phyloP scores from a whole-genome alignment of 2,113 vertebrate species.

The Amphiprion ocellaris region DNA sequence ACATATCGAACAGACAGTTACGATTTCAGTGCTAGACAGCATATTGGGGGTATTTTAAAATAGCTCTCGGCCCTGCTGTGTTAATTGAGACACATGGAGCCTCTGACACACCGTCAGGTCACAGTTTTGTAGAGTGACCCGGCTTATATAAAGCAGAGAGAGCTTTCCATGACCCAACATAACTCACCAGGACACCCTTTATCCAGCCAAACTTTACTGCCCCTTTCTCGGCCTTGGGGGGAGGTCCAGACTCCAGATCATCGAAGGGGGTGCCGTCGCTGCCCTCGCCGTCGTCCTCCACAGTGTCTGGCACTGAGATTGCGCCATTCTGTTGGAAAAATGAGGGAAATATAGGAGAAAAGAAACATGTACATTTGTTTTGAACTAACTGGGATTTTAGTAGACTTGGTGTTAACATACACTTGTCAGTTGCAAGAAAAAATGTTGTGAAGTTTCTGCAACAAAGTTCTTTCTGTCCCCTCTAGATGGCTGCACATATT shows the following conservation, averaged over 20 bases:
- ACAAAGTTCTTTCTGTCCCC: not conserved
- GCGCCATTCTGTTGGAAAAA: slow-evolving; percentile 83
- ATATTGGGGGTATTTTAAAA: not conserved
- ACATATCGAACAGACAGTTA: too few species aligned
- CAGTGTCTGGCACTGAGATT: slow-evolving; percentile 76
- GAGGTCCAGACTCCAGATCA: slow-evolving; percentile 83
- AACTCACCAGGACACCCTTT: slow-evolving; percentile 97
- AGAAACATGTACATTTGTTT: not conserved
- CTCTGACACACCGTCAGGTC: not conserved
- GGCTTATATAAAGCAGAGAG: slow-evolving; percentile 20
- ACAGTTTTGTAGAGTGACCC: slow-evolving; percentile 10
- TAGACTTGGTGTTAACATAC: not conserved
- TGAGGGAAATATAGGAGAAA: not conserved
- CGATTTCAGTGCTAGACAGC: not conserved
- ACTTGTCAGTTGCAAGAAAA: not conserved
- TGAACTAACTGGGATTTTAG: not conserved
- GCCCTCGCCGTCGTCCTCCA: slow-evolving; percentile 84
- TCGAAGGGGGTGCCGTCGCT: slow-evolving; percentile 85
- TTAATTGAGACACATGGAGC: not conserved
- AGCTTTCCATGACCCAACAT: slow-evolving; percentile 14
- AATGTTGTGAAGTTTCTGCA: too few species aligned
- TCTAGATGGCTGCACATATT: not conserved
- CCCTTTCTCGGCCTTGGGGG: slow-evolving; percentile 80
- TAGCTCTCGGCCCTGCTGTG: not conserved
- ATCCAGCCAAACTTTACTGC: slow-evolving; percentile 97